phyloP scores from a whole-genome alignment of 2,113 vertebrate genomes.

The Chrysemys picta region DNA sequence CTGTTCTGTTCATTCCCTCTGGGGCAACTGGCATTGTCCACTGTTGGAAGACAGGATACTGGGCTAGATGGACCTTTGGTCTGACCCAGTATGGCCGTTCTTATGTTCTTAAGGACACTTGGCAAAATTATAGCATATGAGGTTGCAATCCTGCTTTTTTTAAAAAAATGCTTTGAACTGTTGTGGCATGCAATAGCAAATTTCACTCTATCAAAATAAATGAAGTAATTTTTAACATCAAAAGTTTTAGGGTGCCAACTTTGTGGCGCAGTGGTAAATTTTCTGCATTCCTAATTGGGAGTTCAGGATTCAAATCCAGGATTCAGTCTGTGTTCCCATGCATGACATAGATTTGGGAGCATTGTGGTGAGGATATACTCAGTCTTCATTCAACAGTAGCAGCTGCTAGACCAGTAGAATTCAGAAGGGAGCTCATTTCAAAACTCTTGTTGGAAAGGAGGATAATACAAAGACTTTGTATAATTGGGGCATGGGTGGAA shows the following conservation, averaged over 20 bases:
- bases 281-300: neutral
- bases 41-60: too few relatives aligned
- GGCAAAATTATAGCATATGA: neutral
- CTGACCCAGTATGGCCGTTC: too few relatives aligned
- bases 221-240: neutral
- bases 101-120: neutral
- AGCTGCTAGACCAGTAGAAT: neutral
- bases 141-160: neutral
- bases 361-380: accelerated
- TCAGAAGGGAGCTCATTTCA: neutral
- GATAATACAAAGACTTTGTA: neutral
- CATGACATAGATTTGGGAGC: neutral
- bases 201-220: neutral
- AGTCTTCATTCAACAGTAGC: neutral
- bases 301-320: neutral
- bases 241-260: neutral
- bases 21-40: too few relatives aligned
- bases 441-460: neutral
- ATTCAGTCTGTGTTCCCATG: neutral
- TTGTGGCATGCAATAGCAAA: neutral
- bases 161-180: neutral
- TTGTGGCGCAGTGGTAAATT: neutral
- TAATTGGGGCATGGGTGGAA: neutral
- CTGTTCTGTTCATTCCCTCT: too few relatives aligned
- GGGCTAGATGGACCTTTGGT: too few relatives aligned